phyloP scores from a whole-genome alignment of 2,888 invertebrate genomes.

The Noctuana brunneofusca region DNA sequence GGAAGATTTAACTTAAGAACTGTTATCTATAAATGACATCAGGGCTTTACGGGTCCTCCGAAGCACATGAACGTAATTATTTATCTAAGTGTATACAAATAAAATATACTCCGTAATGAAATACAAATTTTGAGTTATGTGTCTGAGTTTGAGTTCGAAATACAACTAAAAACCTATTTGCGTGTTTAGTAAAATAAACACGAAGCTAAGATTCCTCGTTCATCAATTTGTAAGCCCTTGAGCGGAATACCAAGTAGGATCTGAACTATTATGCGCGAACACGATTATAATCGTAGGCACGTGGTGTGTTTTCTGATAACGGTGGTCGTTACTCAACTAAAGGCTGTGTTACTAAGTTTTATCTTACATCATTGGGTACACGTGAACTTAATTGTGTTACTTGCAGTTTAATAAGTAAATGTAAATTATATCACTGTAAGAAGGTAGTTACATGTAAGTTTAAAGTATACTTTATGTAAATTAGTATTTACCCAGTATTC shows the following conservation, averaged over 20 bases:
- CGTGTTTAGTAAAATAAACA: neutral
- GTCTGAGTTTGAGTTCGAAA: neutral
- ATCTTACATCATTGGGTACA: neutral
- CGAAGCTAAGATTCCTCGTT: slow-evolving; percentile 1
- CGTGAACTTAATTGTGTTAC: too few species aligned
- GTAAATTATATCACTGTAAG: too few species aligned
- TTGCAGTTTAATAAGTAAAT: too few species aligned
- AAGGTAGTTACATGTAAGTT: too few species aligned
- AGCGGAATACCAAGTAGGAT: slow-evolving; percentile 6
- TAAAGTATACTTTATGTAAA: too few species aligned
- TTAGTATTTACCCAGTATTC: too few species aligned
- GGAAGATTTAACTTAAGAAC: too few species aligned
- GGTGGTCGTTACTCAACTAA: neutral
- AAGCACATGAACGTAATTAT: too few species aligned
- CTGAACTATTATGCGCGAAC: slow-evolving; percentile 20
- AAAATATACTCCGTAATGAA: neutral
- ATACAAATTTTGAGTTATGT: too few species aligned
- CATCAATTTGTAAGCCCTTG: slow-evolving; percentile 7
- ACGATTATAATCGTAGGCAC: slow-evolving; percentile 12
- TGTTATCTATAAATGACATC: too few species aligned
- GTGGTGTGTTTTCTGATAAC: slow-evolving; percentile 4
- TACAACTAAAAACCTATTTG: neutral
- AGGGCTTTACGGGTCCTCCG: too few species aligned
- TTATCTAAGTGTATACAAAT: too few species aligned
- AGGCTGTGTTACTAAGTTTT: neutral